Evolutionary conservation across 1,140 invertebrate species (phyloP).

Genomic region (Batillaria attramentaria): DNA sequence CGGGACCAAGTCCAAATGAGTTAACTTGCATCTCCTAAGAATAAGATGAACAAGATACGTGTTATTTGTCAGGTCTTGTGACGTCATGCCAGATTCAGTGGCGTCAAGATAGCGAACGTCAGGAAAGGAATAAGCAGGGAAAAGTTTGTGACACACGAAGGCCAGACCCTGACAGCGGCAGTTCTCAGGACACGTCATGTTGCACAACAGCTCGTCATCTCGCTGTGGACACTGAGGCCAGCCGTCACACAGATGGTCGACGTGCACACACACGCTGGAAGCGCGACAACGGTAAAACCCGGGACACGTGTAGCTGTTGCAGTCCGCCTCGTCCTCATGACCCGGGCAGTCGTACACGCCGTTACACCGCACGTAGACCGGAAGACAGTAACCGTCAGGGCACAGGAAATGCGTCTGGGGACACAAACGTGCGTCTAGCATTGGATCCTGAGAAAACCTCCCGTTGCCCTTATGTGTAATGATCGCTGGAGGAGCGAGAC

Average conservation of each 20-base stretch:
- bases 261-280: conserved; percentile 20
- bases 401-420: conserved; percentile 21
- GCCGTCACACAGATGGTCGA: conserved; percentile 5
- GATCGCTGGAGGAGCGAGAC: not conserved
- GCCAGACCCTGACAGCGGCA: conserved; percentile 24
- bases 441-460: not conserved
- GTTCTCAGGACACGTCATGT: not conserved
- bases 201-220: conserved; percentile 17
- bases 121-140: not conserved
- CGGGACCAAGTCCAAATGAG: not conserved
- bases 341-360: not conserved
- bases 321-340: conserved; percentile 15
- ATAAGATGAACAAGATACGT: not conserved
- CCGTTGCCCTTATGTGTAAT: not conserved
- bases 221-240: not conserved
- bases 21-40: not conserved
- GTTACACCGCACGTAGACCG: conserved; percentile 24
- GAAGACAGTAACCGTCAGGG: conserved; percentile 8
- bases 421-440: not conserved
- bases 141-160: not conserved
- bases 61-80: not conserved
- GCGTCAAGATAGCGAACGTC: conserved; percentile 15
- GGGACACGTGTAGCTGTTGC: not conserved
- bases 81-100: not conserved
- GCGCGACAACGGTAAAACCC: conserved; percentile 17